Conservation (phyloP, 2,888 invertebrate genomes). For the Marronus borbonicus region DNA sequence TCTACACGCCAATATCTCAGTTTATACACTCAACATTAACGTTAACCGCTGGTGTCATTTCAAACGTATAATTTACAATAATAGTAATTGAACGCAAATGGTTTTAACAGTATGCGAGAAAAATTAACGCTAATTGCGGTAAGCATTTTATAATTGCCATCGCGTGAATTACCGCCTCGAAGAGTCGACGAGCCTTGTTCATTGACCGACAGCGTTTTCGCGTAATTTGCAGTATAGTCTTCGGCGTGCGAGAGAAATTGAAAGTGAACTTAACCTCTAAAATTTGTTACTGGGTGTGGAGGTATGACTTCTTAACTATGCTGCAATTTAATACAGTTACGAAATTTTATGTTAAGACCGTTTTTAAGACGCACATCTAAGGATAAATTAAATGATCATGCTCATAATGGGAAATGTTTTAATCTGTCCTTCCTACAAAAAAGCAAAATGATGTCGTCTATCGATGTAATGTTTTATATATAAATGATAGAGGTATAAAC, state of each 20-base stretch:
- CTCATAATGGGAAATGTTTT: background rate
- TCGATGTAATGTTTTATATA: too few species aligned
- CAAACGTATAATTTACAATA: background rate
- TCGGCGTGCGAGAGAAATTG: background rate
- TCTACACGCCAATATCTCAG: background rate
- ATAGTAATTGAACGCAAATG: slow-evolving; percentile 6
- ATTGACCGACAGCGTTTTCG: slow-evolving; percentile 1
- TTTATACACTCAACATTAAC: background rate
- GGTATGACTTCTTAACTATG: too few species aligned
- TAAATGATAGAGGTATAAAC: too few species aligned
- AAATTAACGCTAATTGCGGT: background rate
- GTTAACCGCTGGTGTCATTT: background rate
- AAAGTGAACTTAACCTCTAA: slow-evolving; percentile 16
- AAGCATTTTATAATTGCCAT: too few species aligned
- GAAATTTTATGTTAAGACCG: background rate
- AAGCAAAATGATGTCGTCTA: too few species aligned
- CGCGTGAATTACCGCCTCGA: slow-evolving; percentile 1
- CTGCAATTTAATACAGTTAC: background rate
- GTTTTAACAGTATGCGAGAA: background rate
- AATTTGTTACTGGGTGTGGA: background rate
- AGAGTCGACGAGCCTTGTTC: slow-evolving; percentile 11
- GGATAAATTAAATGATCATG: too few species aligned
- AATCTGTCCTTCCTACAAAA: too few species aligned
- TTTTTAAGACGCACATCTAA: background rate
- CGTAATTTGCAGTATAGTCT: background rate